Base-by-base conservation (phyloP, 1,140 invertebrate genomes). In the Mizuhopecten yessoensis region DNA sequence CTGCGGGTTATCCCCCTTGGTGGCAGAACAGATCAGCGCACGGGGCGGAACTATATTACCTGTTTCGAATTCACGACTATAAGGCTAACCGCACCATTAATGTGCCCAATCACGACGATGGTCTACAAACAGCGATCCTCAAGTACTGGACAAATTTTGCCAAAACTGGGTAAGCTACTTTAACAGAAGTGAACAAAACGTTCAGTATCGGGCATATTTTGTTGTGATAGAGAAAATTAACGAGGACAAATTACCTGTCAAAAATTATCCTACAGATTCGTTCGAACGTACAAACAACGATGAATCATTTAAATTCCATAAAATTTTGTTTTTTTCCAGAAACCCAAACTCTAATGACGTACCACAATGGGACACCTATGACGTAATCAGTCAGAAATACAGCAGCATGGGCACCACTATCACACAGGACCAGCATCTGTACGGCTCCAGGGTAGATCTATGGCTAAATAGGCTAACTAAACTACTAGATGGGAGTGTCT, bases 101-200 rank as follows among this genome's bases (percentile, higher is more conserved):
- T 33, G n/a, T 42, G 17, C 57, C 34, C 10, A 86, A 90, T 20
- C 34, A 88, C 75, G 49, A 91, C 23, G 36, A 49, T 88, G 87
- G 34, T 34, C 33, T 95, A 9, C 91, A 92, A 0, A 34, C 39
- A 34, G 33, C 86, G 15, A 92, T 94, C 88, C 91, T 94, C 86
- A 57, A 36, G 20, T 93, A 93, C 75, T 95, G 94, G 94, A 88
- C 90, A 9, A 94, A 94, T 86, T 95, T 95, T 93, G 94, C 93
- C 17, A 94, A 93, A 90, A 89, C 90, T 23, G 93, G 93, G 93
- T 94, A 91, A 87, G 89, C 34, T 23, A 75, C n/a, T 5, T 3
- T 75, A 5, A 75, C 57, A 11, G 23, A 75, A n/a, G n/a, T 75
- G 0, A 75, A 3, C 23, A 29, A 20, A 20, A 29, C n/a, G 11